Evolutionary conservation across 2,113 vertebrate species (phyloP).

Genomic region (Machaerirhynchus nigripectus): DNA sequence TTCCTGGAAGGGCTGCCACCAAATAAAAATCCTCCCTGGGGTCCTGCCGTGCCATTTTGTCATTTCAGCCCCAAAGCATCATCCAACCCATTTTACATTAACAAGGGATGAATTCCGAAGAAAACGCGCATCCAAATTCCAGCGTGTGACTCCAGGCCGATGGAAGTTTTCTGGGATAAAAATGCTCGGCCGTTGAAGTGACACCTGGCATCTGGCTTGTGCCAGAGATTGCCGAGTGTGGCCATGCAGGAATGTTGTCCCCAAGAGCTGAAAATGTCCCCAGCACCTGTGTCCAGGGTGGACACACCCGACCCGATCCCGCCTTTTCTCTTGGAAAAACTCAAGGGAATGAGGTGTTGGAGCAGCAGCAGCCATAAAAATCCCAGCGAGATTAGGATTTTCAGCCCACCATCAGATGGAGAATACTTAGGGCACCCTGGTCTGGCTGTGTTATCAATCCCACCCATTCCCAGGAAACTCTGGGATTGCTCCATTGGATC

Average conservation of each 20-base stretch:
- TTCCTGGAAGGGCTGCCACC: neutral
- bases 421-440: neutral
- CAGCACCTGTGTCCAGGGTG: neutral
- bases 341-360: accelerated
- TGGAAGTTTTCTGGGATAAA: neutral
- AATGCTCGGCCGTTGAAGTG: neutral
- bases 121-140: neutral
- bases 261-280: neutral
- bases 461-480: neutral
- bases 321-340: neutral
- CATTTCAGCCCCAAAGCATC: neutral
- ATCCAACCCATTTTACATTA: neutral
- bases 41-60: neutral
- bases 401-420: neutral
- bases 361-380: neutral
- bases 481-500: neutral
- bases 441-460: neutral
- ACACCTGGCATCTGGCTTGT: neutral
- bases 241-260: neutral
- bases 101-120: neutral
- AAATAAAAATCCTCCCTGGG: neutral
- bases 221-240: neutral
- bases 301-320: neutral
- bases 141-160: neutral
- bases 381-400: neutral